Conservation (phyloP, 2,797 vertebrate genomes). For the Pogonophryne albipinna region DNA sequence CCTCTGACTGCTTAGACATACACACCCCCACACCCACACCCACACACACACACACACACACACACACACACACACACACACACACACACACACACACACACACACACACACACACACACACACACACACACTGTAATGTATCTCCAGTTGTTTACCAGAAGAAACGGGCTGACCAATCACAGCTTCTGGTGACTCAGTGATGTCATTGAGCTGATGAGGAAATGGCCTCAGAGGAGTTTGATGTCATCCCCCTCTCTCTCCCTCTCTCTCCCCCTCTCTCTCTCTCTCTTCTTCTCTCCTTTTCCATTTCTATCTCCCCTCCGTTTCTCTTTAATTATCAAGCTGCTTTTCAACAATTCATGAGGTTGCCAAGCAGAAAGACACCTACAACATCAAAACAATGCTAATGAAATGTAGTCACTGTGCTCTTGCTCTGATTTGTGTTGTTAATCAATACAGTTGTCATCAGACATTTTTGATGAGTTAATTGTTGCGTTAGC, state of each 20-base stretch:
- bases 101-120: slow-evolving; percentile 44
- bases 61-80: slow-evolving; percentile 45
- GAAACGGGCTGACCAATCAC: slow-evolving; percentile 73
- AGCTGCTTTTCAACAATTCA: background rate
- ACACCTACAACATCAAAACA: background rate
- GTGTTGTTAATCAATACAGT: background rate
- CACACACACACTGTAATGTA: slow-evolving; percentile 62
- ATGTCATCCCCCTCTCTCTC: slow-evolving; percentile 57
- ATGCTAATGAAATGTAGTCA: background rate
- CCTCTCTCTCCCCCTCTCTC: background rate
- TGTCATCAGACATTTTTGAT: background rate
- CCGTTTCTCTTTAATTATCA: background rate
- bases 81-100: slow-evolving; percentile 45
- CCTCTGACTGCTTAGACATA: slow-evolving; percentile 22
- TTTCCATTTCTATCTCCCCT: slow-evolving; percentile 6
- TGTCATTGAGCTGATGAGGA: slow-evolving; percentile 81
- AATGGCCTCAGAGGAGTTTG: slow-evolving; percentile 76
- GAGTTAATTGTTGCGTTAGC: background rate
- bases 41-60: slow-evolving; percentile 18
- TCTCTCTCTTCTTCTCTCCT: background rate
- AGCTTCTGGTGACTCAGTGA: slow-evolving; percentile 66
- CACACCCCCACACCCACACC: background rate
- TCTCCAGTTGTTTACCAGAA: slow-evolving; percentile 73
- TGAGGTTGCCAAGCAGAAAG: background rate
- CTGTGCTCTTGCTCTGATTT: background rate